Conservation (phyloP, 2,888 invertebrate genomes). For the Dryadula phaetusa region DNA sequence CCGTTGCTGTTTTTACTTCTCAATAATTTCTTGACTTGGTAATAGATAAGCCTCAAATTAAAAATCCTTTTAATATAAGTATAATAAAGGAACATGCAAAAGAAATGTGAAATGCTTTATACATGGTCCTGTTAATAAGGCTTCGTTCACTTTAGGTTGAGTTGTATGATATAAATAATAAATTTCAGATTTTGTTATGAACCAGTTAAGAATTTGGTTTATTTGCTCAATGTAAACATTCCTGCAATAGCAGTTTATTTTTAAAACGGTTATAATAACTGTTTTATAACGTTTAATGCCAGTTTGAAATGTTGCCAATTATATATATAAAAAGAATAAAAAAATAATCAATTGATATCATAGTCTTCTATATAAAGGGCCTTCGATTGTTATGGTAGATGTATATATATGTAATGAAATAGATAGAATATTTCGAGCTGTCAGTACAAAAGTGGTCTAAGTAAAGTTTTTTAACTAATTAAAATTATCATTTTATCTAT, state of each 20-base stretch:
- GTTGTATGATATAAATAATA: background rate
- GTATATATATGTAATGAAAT: conserved; percentile 30
- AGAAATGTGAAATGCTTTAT: background rate
- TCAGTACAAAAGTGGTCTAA: conserved; percentile 4
- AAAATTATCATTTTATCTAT: background rate
- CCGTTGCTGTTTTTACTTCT: background rate
- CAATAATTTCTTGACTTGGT: background rate
- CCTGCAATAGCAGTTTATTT: conserved; percentile 46
- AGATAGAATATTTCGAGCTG: background rate
- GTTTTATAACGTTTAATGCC: conserved; percentile 31
- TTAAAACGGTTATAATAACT: conserved; percentile 1
- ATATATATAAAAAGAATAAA: conserved; percentile 5
- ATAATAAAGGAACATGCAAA: background rate
- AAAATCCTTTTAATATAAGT: too few species aligned
- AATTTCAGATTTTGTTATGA: background rate
- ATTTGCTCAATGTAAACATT: conserved; percentile 70
- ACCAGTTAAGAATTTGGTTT: conserved; percentile 49
- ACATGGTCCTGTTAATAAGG: background rate
- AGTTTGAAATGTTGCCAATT: conserved; percentile 32
- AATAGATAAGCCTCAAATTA: background rate
- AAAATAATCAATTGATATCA: conserved; percentile 35
- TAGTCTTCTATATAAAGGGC: conserved; percentile 60
- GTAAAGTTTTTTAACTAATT: background rate
- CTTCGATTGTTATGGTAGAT: conserved; percentile 64
- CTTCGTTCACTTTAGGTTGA: background rate